A percentile compares a stretch with the other conserved stretches of the same genome.
phyloP scores from a whole-genome alignment of 2,113 vertebrate genomes.

The Osmerus eperlanus region DNA sequence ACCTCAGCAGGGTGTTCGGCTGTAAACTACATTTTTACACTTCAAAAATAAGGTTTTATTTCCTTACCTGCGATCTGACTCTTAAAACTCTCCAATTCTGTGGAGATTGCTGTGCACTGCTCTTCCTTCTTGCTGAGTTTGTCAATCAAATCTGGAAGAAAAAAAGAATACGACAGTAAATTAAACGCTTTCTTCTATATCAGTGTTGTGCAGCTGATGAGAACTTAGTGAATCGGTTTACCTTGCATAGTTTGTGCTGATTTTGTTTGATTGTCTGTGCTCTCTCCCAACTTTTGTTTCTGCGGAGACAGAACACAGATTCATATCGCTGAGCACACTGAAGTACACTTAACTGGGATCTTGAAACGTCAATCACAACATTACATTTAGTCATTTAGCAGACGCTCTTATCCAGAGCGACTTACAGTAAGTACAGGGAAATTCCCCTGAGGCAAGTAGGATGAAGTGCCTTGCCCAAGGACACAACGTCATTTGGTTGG shows the following conservation, averaged over 20 bases:
- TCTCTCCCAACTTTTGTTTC: slow-evolving; percentile 80
- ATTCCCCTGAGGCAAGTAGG: too few species aligned
- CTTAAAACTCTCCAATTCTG: slow-evolving; percentile 79
- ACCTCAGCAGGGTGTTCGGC: not conserved
- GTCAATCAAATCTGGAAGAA: slow-evolving; percentile 78
- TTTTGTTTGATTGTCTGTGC: slow-evolving; percentile 75
- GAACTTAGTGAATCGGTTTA: slow-evolving; percentile 46
- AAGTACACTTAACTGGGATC: too few species aligned
- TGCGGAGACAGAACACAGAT: slow-evolving; percentile 50
- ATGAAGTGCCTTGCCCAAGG: too few species aligned
- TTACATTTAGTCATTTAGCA: too few species aligned
- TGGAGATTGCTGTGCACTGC: slow-evolving; percentile 74
- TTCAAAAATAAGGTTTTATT: not conserved
- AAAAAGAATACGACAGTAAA: slow-evolving; percentile 6
- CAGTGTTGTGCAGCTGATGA: not conserved
- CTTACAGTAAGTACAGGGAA: too few species aligned
- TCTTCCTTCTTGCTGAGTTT: slow-evolving; percentile 83
- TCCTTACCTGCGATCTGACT: slow-evolving; percentile 69
- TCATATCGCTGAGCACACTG: not conserved
- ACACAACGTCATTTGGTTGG: too few species aligned
- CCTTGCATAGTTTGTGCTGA: slow-evolving; percentile 86
- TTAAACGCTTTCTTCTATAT: not conserved
- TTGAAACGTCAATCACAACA: too few species aligned
- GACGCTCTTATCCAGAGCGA: too few species aligned
- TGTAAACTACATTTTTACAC: too few species aligned